A percentile compares a stretch with the other conserved stretches of the same genome.
Evolutionary conservation across 2,888 invertebrate species (phyloP).

Genomic region (Xanthorhoe spadicearia): DNA sequence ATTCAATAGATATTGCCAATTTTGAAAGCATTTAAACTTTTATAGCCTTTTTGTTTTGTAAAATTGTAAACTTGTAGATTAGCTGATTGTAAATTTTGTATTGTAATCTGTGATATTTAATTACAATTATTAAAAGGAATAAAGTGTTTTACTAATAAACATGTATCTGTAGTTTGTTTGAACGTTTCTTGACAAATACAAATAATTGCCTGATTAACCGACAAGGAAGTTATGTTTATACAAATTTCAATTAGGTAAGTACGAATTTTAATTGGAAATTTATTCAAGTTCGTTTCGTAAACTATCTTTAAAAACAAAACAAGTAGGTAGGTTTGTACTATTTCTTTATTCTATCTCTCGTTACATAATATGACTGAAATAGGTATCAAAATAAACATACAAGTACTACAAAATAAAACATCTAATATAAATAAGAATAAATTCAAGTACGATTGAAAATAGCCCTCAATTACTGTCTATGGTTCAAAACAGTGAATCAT

Average conservation of each 20-base stretch:
- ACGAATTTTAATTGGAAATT: no score
- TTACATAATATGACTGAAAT: no score
- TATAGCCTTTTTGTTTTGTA: constrained; percentile 29
- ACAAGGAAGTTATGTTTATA: no score
- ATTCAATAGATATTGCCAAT: constrained; percentile 47
- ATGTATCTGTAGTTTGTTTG: neutral
- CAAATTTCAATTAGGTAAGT: no score
- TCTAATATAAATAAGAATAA: constrained; percentile 13
- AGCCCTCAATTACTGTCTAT: constrained; percentile 38
- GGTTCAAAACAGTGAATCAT: constrained; percentile 41
- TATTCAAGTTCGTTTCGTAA: no score
- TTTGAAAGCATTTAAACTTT: constrained; percentile 51
- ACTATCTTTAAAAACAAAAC: no score
- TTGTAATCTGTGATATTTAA: constrained; percentile 71
- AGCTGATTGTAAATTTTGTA: constrained; percentile 67
- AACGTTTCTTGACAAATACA: no score
- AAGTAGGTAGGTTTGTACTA: no score
- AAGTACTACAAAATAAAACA: neutral
- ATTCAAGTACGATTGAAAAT: constrained; percentile 22
- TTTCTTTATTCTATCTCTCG: no score
- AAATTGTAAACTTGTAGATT: constrained; percentile 39
- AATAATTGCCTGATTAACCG: no score
- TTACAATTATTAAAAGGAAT: constrained; percentile 44
- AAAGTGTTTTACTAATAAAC: constrained; percentile 4
- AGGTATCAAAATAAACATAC: no score